Evolutionary conservation across 2,888 invertebrate genomes (phyloP).

Genomic region (Cybosia mesomella): DNA sequence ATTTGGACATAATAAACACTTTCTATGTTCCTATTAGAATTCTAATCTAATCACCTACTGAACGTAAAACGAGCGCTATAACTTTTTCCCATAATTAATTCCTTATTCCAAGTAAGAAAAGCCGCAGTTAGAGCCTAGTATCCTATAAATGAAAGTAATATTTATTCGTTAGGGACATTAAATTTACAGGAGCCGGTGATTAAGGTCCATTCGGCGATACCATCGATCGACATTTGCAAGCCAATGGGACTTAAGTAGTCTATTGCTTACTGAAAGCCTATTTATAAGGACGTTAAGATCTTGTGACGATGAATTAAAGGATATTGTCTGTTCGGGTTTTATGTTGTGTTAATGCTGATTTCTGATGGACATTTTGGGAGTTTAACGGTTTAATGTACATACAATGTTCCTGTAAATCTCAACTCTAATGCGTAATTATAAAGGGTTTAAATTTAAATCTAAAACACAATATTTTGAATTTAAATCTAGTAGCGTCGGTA

Average conservation of each 20-base stretch:
- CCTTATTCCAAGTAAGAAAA: slow-evolving; percentile 20
- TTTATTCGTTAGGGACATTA: slow-evolving; percentile 50
- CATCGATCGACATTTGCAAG: slow-evolving; percentile 54
- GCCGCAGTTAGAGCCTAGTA: slow-evolving; percentile 33
- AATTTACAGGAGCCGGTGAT: slow-evolving; percentile 53
- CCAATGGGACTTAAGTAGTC: slow-evolving; percentile 48
- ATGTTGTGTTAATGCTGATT: slow-evolving; percentile 22
- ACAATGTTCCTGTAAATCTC: slow-evolving; percentile 2
- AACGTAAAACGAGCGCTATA: slow-evolving; percentile 19
- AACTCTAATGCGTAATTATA: background rate
- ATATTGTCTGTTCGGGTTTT: slow-evolving; percentile 24
- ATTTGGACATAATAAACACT: background rate
- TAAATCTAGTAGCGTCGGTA: no score
- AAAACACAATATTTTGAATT: no score
- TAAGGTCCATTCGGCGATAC: slow-evolving; percentile 49
- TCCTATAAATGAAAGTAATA: slow-evolving; percentile 46
- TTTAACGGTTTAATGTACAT: slow-evolving; percentile 4
- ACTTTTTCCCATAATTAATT: slow-evolving; percentile 15
- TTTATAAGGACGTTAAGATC: slow-evolving; percentile 51
- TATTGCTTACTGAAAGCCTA: slow-evolving; percentile 54
- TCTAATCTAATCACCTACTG: slow-evolving; percentile 17
- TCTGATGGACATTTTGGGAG: slow-evolving; percentile 15
- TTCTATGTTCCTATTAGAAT: slow-evolving; percentile 3
- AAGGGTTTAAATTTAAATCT: background rate
- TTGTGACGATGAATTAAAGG: slow-evolving; percentile 34